These are phyloP conservation scores for Nephrotoma guestfalica DNA, from an alignment of 2,888 invertebrate genomes.

Conservation along the genomic window DNA sequence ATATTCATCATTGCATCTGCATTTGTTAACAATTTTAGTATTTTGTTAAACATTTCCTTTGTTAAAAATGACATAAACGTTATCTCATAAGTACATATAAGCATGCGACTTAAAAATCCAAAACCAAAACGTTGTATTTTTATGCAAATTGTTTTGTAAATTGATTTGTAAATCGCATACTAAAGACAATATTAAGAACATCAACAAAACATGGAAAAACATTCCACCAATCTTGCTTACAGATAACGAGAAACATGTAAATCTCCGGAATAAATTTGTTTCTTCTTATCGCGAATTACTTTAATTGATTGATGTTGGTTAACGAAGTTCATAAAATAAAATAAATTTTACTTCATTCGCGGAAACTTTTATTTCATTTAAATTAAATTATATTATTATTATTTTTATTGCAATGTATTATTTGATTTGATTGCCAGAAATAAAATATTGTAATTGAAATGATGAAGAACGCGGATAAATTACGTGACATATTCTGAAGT, in stretches of 20 bases:
- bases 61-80: not conserved
- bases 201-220: not conserved
- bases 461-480: too few relatives aligned
- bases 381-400: not conserved
- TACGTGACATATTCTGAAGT: too few relatives aligned
- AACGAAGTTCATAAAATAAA: not conserved
- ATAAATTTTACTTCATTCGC: not conserved
- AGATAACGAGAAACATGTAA: not conserved
- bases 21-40: too few relatives aligned
- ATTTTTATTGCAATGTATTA: not conserved
- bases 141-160: not conserved
- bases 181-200: not conserved
- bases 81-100: not conserved
- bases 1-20: too few relatives aligned
- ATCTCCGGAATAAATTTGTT: not conserved
- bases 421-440: not conserved
- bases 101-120: not conserved
- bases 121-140: not conserved
- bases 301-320: not conserved
- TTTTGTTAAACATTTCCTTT: not conserved
- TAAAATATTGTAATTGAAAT: too few relatives aligned
- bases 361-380: not conserved
- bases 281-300: not conserved
- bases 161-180: not conserved
- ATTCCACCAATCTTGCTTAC: not conserved